Percentiles rank a stretch among this genome's conserved stretches.
Evolutionary conservation across 2,113 vertebrate genomes (phyloP).

Genomic region (Pseudorectes ferrugineus): DNA sequence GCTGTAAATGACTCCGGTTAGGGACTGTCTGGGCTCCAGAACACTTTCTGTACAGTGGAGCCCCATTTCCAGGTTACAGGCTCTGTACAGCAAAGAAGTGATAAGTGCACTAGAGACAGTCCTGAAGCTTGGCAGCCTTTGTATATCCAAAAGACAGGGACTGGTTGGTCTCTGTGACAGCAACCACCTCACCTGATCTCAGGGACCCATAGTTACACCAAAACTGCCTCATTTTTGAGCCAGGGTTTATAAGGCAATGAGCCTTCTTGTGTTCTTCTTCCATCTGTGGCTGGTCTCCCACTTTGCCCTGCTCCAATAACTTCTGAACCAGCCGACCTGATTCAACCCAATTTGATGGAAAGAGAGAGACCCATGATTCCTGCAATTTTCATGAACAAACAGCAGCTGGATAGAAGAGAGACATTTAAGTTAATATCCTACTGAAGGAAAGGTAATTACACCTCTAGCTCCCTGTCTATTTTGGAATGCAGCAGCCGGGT

Average conservation of each 20-base stretch:
- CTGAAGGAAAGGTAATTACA: neutral
- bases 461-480: neutral
- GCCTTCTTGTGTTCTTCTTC: neutral
- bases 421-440: neutral
- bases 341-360: neutral
- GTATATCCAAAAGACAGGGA: neutral
- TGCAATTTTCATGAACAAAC: neutral
- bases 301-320: neutral
- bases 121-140: neutral
- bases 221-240: neutral
- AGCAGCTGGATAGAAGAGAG: neutral
- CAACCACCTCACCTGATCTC: neutral
- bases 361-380: neutral
- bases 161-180: neutral
- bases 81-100: neutral
- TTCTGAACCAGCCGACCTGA: neutral
- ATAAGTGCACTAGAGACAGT: neutral
- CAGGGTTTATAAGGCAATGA: neutral
- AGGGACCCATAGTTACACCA: neutral
- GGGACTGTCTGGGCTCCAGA: neutral
- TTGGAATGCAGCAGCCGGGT: neutral
- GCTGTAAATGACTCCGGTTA: neutral
- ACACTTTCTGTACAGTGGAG: accelerated
- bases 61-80: neutral
- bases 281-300: accelerated